phyloP scores from a whole-genome alignment of 2,797 vertebrate genomes.

The Peromyscus melanophrys region DNA sequence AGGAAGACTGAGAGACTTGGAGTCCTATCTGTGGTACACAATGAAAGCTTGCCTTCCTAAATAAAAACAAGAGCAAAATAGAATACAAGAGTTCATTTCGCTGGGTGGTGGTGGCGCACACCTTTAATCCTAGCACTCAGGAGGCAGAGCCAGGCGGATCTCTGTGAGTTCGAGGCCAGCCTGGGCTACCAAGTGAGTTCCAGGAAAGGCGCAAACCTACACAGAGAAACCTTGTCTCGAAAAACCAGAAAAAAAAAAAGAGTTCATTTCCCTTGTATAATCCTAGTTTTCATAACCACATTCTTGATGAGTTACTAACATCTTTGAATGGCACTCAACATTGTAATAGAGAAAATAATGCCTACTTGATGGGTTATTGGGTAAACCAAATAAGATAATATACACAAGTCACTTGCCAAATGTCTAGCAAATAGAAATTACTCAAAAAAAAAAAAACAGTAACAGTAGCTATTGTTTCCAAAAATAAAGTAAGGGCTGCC shows the following conservation, averaged over 20 bases:
- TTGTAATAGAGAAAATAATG: background rate
- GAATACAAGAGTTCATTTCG: background rate
- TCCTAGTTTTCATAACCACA: background rate
- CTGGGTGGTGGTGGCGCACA: too few species aligned
- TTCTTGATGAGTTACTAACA: background rate
- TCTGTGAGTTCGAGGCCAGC: too few species aligned
- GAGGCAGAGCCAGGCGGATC: too few species aligned
- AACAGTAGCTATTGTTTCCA: background rate
- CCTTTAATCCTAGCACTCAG: too few species aligned
- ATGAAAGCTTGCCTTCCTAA: background rate
- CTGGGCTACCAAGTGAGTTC: too few species aligned
- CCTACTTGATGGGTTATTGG: background rate
- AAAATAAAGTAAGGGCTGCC: background rate
- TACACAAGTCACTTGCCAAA: background rate
- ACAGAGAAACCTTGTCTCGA: too few species aligned
- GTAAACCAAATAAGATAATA: background rate
- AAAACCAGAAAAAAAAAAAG: too few species aligned
- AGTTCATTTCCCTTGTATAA: background rate
- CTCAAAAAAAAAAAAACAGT: background rate
- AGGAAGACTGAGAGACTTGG: background rate
- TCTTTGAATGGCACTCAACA: background rate
- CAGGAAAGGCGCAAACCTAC: too few species aligned
- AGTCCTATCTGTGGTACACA: background rate
- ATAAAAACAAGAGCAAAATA: background rate
- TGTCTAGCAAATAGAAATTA: background rate